These are phyloP conservation scores for Acipenser ruthenus DNA, from an alignment of 2,797 vertebrate species.

Conservation along the genomic window DNA sequence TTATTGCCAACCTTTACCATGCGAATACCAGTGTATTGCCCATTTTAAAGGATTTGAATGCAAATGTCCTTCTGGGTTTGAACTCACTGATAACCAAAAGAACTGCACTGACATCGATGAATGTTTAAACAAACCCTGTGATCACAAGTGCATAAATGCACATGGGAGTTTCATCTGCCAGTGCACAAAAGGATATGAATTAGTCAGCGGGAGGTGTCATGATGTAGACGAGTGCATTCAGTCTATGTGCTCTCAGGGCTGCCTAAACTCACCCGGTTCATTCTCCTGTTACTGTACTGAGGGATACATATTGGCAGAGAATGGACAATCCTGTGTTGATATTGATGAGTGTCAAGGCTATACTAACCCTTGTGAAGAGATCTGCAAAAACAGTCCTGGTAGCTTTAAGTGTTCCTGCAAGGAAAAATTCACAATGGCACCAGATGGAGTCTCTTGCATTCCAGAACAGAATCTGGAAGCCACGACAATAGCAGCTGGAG, in stretches of 20 bases:
- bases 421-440: constrained; percentile 20
- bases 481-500: not conserved
- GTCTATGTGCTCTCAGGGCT: constrained; percentile 39
- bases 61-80: constrained; percentile 43
- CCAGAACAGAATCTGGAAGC: not conserved
- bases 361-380: constrained; percentile 31
- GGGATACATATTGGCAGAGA: constrained; percentile 36
- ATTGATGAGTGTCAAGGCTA: constrained; percentile 41
- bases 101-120: constrained; percentile 53
- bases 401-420: constrained; percentile 45
- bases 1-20: constrained; percentile 33
- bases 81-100: constrained; percentile 33
- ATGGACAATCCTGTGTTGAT: constrained; percentile 41
- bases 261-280: constrained; percentile 47
- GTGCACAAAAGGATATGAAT: constrained; percentile 42
- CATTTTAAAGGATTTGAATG: constrained; percentile 35
- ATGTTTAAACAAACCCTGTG: constrained; percentile 39
- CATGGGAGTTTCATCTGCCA: constrained; percentile 43
- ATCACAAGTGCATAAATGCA: constrained; percentile 40
- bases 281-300: constrained; percentile 47
- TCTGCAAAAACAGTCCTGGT: constrained; percentile 47
- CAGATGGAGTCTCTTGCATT: constrained; percentile 24
- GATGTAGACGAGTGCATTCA: constrained; percentile 49
- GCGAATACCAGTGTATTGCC: constrained; percentile 39
- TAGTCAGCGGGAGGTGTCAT: constrained; percentile 34